Percentiles rank a stretch among this genome's conserved stretches.
Conservation (phyloP, 2,797 vertebrate genomes). For the Peromyscus attwateri region DNA sequence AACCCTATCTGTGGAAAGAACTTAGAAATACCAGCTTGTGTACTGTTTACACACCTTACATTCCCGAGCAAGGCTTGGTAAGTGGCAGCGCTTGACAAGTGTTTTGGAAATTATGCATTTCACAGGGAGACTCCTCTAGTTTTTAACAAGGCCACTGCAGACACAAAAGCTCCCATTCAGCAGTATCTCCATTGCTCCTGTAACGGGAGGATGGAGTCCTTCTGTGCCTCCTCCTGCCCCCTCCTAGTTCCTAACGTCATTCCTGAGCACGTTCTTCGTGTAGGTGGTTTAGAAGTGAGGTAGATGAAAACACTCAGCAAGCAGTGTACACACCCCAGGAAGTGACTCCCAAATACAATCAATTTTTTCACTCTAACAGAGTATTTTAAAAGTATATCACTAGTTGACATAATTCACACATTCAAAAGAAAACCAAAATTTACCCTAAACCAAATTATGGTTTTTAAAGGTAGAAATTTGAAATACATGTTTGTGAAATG, state of each 20-base stretch:
- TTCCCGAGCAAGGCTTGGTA: not conserved
- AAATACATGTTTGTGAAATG: not conserved
- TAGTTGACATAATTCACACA: slow-evolving; percentile 13
- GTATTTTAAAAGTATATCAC: slow-evolving; percentile 41
- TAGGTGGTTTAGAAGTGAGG: slow-evolving; percentile 1
- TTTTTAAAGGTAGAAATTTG: slow-evolving; percentile 63
- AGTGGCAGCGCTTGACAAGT: not conserved
- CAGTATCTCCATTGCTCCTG: no score
- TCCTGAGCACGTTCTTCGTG: not conserved
- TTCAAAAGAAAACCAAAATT: slow-evolving; percentile 52
- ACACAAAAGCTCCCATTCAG: not conserved
- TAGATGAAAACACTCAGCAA: not conserved
- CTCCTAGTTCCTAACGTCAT: not conserved
- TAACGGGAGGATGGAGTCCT: not conserved
- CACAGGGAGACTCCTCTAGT: not conserved
- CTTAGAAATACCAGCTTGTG: not conserved
- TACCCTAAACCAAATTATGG: not conserved
- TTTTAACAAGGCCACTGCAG: not conserved
- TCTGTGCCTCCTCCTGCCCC: not conserved
- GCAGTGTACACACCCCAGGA: not conserved
- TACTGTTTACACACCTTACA: not conserved
- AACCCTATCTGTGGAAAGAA: not conserved
- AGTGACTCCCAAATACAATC: slow-evolving; percentile 6
- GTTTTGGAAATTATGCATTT: slow-evolving; percentile 16
- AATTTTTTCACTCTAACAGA: not conserved